Evolutionary conservation across 2,113 vertebrate species (phyloP), one percentile per base, ranked within the genome.

Genomic region (Miniopterus natalensis): DNA sequence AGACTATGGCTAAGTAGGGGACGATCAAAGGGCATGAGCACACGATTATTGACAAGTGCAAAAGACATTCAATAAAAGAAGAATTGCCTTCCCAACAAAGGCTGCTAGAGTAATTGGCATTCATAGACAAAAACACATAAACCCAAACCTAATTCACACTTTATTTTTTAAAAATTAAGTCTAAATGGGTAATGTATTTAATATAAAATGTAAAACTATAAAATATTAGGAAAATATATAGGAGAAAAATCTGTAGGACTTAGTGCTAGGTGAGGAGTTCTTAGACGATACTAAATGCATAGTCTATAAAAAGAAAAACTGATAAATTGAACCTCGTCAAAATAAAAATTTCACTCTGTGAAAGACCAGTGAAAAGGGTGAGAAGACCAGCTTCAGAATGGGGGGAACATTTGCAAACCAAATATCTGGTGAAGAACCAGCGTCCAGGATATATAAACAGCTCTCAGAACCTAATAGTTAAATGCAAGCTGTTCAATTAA

Each of bases 81-180:
- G 40, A 74, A 77, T 0, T 70, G 8, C 17, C 8, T 83, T 81
- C 55, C 61, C 17, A n/a, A 66, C 40, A 51, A 63, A 75, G 10
- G 11, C 11, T 9, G 8, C 68, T 36, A 5, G 1, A 86, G 61
- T 9, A 81, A 55, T 23, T 49, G 53, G 25, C 68, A 42, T 65
- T 79, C 31, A 49, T 6, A 18, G 5, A 45, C 45, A 6, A 57
- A 63, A 73, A 17, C 36, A 21, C 75, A 29, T 2, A 13, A 45
- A 29, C 18, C 8, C 49, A 45, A 59, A 77, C 9, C 12, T 65
- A 87, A 93, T 12, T 70, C 51, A 90, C 2, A 63, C 14, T 47
- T 75, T 23, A 49, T 75, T 85, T 75, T 85, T 81, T 5, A 90
- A 92, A 89, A 90, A 29, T n/a, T 45, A 68, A 66, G 27, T 89